phyloP scores from a whole-genome alignment of 2,888 invertebrate genomes.

The Ichneumon xanthorius region DNA sequence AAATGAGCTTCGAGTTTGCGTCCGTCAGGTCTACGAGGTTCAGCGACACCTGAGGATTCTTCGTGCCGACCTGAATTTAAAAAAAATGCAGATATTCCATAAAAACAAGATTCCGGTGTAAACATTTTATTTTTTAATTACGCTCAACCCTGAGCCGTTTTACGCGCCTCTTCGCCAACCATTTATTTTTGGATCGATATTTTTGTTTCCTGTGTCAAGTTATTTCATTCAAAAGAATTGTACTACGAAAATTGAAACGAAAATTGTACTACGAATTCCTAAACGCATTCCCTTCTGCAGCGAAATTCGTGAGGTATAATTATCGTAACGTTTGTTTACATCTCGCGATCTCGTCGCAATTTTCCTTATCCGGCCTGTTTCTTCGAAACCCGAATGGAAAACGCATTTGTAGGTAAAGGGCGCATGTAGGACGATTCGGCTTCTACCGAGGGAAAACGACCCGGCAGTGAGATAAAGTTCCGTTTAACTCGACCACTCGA shows the following conservation, averaged over 20 bases:
- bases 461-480: constrained; percentile 39
- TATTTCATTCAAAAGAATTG: no score
- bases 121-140: no score
- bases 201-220: no score
- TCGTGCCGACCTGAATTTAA: constrained; percentile 87
- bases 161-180: no score
- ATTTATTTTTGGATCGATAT: no score
- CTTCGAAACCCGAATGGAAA: constrained; percentile 69
- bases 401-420: constrained; percentile 6
- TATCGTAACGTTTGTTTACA: background rate
- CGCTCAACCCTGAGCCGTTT: no score
- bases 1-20: constrained; percentile 73
- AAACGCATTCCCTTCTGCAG: no score
- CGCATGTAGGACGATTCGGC: constrained; percentile 32
- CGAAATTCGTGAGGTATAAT: background rate
- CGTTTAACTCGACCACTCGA: constrained; percentile 64
- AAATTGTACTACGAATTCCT: no score
- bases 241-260: no score
- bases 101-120: no score
- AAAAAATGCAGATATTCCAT: constrained; percentile 60
- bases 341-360: background rate
- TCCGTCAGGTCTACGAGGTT: constrained; percentile 87
- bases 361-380: background rate
- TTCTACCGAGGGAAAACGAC: constrained; percentile 23
- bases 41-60: constrained; percentile 90